Evolutionary conservation across 2,113 vertebrate species (phyloP), one percentile per base, ranked within the genome.

Genomic region (Brachyistius frenatus): DNA sequence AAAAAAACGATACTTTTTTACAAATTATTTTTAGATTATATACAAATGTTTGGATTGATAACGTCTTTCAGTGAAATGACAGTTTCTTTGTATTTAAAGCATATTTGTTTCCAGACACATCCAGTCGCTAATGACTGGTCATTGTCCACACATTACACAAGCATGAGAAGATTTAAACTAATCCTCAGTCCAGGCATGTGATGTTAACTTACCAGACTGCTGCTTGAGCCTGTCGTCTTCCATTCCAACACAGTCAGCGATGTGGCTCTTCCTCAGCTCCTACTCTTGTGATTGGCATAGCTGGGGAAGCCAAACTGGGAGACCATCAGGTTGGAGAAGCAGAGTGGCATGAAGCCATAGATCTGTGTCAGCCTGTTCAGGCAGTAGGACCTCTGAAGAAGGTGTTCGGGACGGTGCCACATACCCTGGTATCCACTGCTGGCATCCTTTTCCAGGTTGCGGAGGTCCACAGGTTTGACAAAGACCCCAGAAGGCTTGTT

Each of bases 231-330:
- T 7, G 0, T 41, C 62, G 23, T 35, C 55, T 36, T 62, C 66
- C n/a, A 9, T 1, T 44, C 8, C n/a, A 35, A 41, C 39, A 4
- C 15, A 65, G 32, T 31, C 55, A 31, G 44, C 10, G 2, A 49
- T 10, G 13, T 35, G 33, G 35, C 14, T 52, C 44, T 2, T 63
- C 44, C 8, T 94, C 79, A 94, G 16, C 66, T 86, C 79, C 95
- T 95, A 78, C 88, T 96, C 91, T 95, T 97, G 91, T 98, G 97
- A 91, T 98, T 99, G 83, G 96, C 97, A 84, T 98, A 98, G 88
- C 93, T 96, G 52, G 97, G 97, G 87, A 99, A 99, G 77, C 97
- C 97, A 88, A 98, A 98, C 93, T 99, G 97, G 58, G 96, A 96
- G 85, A 99, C 94, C 96, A 99, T 97, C 67, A 99, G 94, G 91